phyloP scores from a whole-genome alignment of 2,797 vertebrate genomes.

The Babyrousa celebensis region DNA sequence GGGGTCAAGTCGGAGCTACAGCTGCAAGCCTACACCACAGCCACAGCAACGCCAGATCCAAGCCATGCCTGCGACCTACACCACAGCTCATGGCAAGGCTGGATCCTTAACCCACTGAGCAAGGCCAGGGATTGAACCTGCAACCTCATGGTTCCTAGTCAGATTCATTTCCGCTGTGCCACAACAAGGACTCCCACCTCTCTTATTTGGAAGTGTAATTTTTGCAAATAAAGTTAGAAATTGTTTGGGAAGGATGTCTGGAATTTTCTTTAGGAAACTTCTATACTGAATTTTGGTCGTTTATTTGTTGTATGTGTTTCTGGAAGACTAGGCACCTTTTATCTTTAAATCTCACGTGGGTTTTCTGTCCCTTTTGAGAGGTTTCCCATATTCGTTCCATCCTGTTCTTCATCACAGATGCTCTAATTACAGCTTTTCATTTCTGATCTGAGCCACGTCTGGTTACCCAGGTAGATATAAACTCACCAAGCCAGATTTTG shows the following conservation, averaged over 20 bases:
- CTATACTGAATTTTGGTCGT: background rate
- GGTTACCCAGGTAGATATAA: background rate
- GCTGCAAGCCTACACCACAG: too few species aligned
- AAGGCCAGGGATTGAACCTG: too few species aligned
- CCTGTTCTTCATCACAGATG: background rate
- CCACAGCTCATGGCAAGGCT: too few species aligned
- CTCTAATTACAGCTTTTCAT: background rate
- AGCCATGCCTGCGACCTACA: too few species aligned
- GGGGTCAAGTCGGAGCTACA: too few species aligned
- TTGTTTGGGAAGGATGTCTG: background rate
- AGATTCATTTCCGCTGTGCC: too few species aligned
- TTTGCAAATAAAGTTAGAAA: background rate
- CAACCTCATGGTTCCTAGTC: too few species aligned
- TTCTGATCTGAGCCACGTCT: background rate
- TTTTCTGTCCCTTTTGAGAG: background rate
- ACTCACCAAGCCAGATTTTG: background rate
- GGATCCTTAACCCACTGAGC: too few species aligned
- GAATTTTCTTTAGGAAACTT: background rate
- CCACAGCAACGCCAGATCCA: too few species aligned
- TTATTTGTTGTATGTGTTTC: background rate
- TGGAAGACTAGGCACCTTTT: background rate
- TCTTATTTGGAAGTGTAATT: background rate
- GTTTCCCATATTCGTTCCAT: background rate
- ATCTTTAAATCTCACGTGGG: background rate
- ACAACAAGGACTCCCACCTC: background rate